Base-by-base conservation (phyloP, 1,140 invertebrate species). In the Melitaea cinxia region DNA sequence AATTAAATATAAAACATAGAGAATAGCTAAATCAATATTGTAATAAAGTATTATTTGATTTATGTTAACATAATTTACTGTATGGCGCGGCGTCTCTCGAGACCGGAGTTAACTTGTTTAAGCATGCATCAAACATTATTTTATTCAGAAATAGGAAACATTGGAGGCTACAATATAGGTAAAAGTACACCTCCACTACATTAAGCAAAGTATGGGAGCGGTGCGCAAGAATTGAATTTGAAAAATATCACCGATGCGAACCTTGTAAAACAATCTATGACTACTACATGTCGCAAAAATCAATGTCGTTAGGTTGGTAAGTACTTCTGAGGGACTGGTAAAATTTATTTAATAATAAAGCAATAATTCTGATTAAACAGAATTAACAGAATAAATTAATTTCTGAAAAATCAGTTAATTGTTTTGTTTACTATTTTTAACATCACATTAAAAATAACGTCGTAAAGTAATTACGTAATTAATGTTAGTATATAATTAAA, bases 181-280 rank as follows among this genome's bases (percentile, higher is more conserved):
- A 45, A 65, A 52, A 55, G 70, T 78, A 77, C 64, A 80, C 74
- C 77, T 77, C 71, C 59, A 77, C 62, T 75, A 77, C 75, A 82
- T 83, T 80, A 83, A 76, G 76, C 73, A 78, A 78, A 85, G 72
- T 75, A 77, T 66, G 65, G 49, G 62, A 70, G 68, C 73, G 71
- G 52, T 73, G 73, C 54, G 62, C 35, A 68, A 70, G 78, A 82
- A 85, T 78, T 77, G 68, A 78, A 83, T 83, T 83, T 74, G 75
- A 78, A 83, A 73, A 80, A 81, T 75, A 73, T 77, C 71, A 71
- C 58, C 55, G 55, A 49, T 45, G 50, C 30, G 12, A 52, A 26
- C 49, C 68, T 77, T 73, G 70, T 66, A 33, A 73, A 72, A 28
- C 37, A 71, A 73, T 72, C 68, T 64, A 67, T 66, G 53, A 33